These are phyloP conservation scores for Adelosebastes latens DNA, from an alignment of 2,797 vertebrate genomes.

Conservation along the genomic window DNA sequence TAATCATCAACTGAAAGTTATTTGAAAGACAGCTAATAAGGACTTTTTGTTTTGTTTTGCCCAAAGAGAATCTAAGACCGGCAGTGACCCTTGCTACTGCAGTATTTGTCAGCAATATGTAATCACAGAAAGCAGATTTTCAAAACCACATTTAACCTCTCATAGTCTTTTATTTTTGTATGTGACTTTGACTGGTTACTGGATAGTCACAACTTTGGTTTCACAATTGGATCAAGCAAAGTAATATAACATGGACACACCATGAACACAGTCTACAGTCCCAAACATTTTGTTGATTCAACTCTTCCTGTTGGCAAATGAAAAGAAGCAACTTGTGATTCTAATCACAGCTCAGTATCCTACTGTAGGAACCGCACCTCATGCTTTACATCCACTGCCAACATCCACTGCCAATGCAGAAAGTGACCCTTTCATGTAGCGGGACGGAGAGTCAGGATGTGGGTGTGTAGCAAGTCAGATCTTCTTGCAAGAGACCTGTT, in stretches of 20 bases:
- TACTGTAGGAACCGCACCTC: background rate
- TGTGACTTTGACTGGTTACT: background rate
- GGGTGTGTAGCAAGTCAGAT: background rate
- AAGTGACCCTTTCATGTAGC: background rate
- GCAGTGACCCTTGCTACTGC: background rate
- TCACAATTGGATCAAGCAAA: background rate
- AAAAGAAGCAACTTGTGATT: background rate
- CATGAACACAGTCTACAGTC: background rate
- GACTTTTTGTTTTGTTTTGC: slow-evolving; percentile 9
- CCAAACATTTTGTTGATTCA: background rate
- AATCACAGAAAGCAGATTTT: background rate
- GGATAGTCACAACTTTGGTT: background rate
- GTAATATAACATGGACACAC: background rate
- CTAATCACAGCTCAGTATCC: background rate
- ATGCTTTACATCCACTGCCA: background rate
- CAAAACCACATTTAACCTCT: background rate
- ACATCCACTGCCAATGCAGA: background rate
- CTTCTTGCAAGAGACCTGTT: background rate
- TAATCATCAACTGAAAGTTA: background rate
- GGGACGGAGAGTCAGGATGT: background rate
- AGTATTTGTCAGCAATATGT: background rate
- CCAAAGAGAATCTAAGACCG: slow-evolving; percentile 1
- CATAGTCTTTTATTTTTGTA: background rate
- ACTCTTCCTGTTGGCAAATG: background rate
- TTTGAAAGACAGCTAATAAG: background rate